Evolutionary conservation across 2,113 vertebrate species (phyloP).

Genomic region (Manacus vitellinus): DNA sequence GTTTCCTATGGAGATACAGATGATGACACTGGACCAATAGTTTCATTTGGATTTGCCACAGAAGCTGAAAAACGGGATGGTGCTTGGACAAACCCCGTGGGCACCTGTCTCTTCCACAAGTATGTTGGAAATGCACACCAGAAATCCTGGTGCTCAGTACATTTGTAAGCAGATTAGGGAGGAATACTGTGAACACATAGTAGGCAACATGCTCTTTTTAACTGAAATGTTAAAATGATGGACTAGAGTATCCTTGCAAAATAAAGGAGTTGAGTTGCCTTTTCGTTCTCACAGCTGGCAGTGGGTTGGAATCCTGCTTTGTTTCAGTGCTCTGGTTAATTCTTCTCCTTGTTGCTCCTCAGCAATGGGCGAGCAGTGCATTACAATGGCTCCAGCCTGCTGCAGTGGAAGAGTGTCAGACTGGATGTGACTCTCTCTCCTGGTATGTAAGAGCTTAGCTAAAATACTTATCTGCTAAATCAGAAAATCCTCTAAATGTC

Average conservation of each 20-base stretch:
- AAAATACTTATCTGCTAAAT: neutral
- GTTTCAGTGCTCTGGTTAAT: neutral
- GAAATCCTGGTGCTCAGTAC: neutral
- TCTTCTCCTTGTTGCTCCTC: neutral
- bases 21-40: conserved; percentile 95
- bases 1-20: conserved; percentile 98
- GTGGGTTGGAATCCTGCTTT: neutral
- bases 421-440: conserved; percentile 94
- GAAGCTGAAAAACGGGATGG: conserved; percentile 97
- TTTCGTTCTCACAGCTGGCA: neutral
- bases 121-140: conserved; percentile 60
- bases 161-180: neutral
- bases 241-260: neutral
- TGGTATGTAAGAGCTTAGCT: conserved; percentile 75
- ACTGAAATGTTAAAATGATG: neutral
- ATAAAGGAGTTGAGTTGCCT: neutral
- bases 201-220: accelerated
- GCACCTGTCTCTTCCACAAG: conserved; percentile 98
- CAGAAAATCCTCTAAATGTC: neutral
- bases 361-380: conserved; percentile 97
- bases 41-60: conserved; percentile 96
- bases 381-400: conserved; percentile 96
- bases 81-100: conserved; percentile 98
- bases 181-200: neutral
- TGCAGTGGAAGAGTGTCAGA: conserved; percentile 98